Evolutionary conservation across 2,797 vertebrate species (phyloP).

Genomic region (Poecilia picta): DNA sequence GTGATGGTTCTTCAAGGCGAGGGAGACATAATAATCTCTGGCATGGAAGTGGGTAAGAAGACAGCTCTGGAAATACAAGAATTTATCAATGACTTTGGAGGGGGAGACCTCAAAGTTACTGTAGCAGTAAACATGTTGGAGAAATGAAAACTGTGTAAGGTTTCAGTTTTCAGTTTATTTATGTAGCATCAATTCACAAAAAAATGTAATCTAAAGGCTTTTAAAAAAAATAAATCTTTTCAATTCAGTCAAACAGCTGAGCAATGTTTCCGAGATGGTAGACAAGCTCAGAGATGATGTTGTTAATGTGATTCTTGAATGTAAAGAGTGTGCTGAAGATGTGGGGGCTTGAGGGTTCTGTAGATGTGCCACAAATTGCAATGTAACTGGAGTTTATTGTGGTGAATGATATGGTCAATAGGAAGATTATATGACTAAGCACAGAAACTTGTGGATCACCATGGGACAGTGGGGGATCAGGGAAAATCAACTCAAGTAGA

Average conservation of each 20-base stretch:
- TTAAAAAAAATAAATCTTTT: too few species aligned
- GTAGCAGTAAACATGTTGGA: neutral
- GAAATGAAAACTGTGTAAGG: neutral
- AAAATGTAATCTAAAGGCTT: too few species aligned
- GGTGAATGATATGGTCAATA: neutral
- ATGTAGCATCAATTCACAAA: too few species aligned
- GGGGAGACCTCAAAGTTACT: neutral
- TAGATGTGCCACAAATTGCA: neutral
- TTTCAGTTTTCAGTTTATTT: too few species aligned
- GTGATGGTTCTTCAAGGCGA: neutral
- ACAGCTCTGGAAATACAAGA: neutral
- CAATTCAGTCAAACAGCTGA: neutral
- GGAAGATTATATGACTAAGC: neutral
- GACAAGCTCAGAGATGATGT: neutral
- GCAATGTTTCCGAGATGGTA: neutral
- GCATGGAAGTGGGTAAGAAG: neutral
- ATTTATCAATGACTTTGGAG: neutral
- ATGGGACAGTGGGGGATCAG: neutral
- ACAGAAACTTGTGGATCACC: neutral
- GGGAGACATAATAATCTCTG: neutral
- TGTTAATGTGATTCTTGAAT: neutral
- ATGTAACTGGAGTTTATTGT: neutral
- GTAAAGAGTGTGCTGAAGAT: neutral
- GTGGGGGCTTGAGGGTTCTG: neutral
- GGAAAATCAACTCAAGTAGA: neutral